phyloP scores from a whole-genome alignment of 2,888 invertebrate species.

The Leptura quadrifasciata region DNA sequence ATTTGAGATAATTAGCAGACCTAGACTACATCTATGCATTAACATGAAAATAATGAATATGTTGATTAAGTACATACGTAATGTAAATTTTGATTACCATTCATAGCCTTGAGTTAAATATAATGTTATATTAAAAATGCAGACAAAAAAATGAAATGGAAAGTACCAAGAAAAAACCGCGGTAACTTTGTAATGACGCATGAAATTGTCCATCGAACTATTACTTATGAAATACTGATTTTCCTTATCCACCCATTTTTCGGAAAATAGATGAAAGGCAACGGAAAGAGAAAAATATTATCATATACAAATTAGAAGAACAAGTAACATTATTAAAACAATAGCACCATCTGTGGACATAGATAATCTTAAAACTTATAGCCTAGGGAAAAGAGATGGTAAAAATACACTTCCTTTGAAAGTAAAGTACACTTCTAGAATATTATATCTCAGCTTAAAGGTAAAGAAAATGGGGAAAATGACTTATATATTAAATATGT shows the following conservation, averaged over 20 bases:
- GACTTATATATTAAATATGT: slow-evolving; percentile 32
- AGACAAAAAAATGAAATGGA: slow-evolving; percentile 2
- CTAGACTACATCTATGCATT: neutral
- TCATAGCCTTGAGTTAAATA: neutral
- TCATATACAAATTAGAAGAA: slow-evolving; percentile 27
- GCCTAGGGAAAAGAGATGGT: slow-evolving; percentile 18
- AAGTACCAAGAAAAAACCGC: neutral
- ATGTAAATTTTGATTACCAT: neutral
- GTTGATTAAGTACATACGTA: neutral
- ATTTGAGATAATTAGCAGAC: neutral
- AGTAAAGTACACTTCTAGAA: slow-evolving; percentile 13
- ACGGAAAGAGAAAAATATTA: slow-evolving; percentile 28
- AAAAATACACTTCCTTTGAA: slow-evolving; percentile 9
- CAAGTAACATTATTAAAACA: slow-evolving; percentile 13
- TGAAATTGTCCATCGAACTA: no score
- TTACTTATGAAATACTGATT: no score
- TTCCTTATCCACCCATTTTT: no score
- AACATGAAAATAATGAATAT: neutral
- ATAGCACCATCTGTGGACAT: slow-evolving; percentile 25
- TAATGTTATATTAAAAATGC: neutral
- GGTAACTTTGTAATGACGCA: no score
- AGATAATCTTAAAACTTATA: neutral
- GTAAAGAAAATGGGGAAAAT: slow-evolving; percentile 28
- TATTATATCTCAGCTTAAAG: slow-evolving; percentile 18
- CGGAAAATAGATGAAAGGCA: neutral